A percentile compares a stretch with the other conserved stretches of the same genome.
Conservation (phyloP, 2,113 vertebrate species). For the Percopsis transmontana region DNA sequence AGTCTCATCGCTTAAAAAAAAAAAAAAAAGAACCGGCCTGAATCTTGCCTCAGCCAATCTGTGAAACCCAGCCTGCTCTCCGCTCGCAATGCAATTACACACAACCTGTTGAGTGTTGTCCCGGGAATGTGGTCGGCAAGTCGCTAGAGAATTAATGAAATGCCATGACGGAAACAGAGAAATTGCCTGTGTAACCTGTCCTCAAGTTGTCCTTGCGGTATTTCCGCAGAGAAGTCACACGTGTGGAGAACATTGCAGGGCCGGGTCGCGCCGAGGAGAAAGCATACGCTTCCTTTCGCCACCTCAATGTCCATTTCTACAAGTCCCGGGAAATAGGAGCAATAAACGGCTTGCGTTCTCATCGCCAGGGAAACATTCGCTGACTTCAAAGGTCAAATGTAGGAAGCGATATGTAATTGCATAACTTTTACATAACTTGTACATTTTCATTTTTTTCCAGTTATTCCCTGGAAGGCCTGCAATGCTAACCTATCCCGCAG, state of each 20-base stretch:
- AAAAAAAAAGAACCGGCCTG: slow-evolving; percentile 30
- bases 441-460: slow-evolving; percentile 53
- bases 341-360: slow-evolving; percentile 24
- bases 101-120: slow-evolving; percentile 80
- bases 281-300: slow-evolving; percentile 42
- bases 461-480: slow-evolving; percentile 46
- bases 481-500: slow-evolving; percentile 35
- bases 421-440: slow-evolving; percentile 47
- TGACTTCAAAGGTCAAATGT: slow-evolving; percentile 59
- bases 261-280: not conserved
- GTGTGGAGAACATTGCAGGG: not conserved
- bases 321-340: slow-evolving; percentile 39
- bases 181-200: slow-evolving; percentile 77
- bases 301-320: slow-evolving; percentile 34
- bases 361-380: not conserved
- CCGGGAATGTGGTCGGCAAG: slow-evolving; percentile 69
- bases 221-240: slow-evolving; percentile 38
- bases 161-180: slow-evolving; percentile 73
- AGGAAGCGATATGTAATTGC: slow-evolving; percentile 60
- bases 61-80: slow-evolving; percentile 59
- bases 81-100: slow-evolving; percentile 75
- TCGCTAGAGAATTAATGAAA: slow-evolving; percentile 81
- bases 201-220: slow-evolving; percentile 79
- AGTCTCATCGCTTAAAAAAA: slow-evolving; percentile 66
- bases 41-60: slow-evolving; percentile 63